Evolutionary conservation across 2,113 vertebrate species (phyloP).

Genomic region (Istiophorus platypterus): DNA sequence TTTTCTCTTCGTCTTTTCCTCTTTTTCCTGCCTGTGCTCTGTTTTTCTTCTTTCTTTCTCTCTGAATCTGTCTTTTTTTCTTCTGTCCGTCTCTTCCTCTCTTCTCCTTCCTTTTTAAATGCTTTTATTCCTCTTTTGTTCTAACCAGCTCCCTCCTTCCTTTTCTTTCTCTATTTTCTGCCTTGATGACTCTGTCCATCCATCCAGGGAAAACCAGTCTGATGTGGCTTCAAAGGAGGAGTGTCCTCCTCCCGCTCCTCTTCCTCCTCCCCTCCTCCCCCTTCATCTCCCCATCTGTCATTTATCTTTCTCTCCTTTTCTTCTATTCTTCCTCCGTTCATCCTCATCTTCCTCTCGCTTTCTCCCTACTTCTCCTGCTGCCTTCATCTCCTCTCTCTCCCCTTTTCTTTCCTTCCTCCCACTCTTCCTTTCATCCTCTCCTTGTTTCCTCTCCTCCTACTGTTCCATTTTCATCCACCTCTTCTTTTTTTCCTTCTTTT

Average conservation of each 20-base stretch:
- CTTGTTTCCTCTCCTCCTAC: background rate
- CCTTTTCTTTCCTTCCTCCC: no score
- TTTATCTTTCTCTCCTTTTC: background rate
- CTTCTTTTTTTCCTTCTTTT: background rate
- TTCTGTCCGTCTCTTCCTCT: background rate
- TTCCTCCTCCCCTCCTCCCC: background rate
- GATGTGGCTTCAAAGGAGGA: constrained; percentile 43
- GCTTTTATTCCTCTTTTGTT: constrained; percentile 12
- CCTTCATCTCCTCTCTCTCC: background rate
- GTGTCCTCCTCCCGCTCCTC: background rate
- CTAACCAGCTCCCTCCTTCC: constrained; percentile 7
- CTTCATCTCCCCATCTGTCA: background rate
- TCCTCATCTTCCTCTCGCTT: no score
- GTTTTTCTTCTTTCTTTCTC: no score
- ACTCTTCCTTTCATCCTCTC: no score
- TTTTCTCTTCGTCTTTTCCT: no score
- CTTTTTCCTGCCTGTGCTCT: no score
- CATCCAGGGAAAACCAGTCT: constrained; percentile 25
- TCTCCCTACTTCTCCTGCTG: no score
- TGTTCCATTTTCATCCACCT: background rate
- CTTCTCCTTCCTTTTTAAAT: background rate
- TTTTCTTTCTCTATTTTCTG: constrained; percentile 49
- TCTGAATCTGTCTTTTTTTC: background rate
- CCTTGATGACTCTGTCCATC: constrained; percentile 43
- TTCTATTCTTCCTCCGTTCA: background rate